Evolutionary conservation across 2,113 vertebrate species (phyloP).

Genomic region (Salvelinus fontinalis): DNA sequence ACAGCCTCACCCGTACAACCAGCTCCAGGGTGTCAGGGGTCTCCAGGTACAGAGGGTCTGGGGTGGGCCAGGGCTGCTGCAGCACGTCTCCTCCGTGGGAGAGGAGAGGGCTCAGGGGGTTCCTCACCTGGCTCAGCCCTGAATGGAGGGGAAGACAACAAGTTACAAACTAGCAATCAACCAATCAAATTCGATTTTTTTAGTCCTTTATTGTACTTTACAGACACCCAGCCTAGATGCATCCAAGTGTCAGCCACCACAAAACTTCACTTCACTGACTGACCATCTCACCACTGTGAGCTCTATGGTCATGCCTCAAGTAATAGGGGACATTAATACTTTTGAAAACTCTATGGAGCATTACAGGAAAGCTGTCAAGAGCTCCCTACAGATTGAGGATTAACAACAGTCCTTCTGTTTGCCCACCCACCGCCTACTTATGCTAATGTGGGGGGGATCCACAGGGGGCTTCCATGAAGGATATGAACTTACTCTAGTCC

Average conservation of each 20-base stretch:
- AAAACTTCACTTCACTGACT: background rate
- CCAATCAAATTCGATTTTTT: background rate
- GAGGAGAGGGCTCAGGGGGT: slow-evolving; percentile 74
- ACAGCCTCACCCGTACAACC: slow-evolving; percentile 81
- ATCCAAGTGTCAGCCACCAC: too few relatives aligned
- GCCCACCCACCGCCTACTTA: background rate
- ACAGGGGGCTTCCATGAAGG: slow-evolving; percentile 76
- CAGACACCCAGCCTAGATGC: too few relatives aligned
- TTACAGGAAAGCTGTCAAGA: background rate
- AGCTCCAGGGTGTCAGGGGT: slow-evolving; percentile 83
- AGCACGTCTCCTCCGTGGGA: slow-evolving; percentile 74
- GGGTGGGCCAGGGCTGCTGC: slow-evolving; percentile 84
- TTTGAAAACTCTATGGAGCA: background rate
- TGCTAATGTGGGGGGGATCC: slow-evolving; percentile 58
- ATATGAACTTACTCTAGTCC: slow-evolving; percentile 79
- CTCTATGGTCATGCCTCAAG: background rate
- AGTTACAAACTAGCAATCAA: background rate
- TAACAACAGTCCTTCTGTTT: slow-evolving; percentile 9
- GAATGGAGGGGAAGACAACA: background rate
- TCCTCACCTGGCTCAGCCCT: slow-evolving; percentile 72
- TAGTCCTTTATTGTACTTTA: too few relatives aligned
- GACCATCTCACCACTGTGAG: background rate
- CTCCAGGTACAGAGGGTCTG: slow-evolving; percentile 81
- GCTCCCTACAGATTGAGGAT: slow-evolving; percentile 14
- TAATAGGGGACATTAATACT: too few relatives aligned